Conservation (phyloP, 2,888 invertebrate genomes). For the Ptilodon capucinus region DNA sequence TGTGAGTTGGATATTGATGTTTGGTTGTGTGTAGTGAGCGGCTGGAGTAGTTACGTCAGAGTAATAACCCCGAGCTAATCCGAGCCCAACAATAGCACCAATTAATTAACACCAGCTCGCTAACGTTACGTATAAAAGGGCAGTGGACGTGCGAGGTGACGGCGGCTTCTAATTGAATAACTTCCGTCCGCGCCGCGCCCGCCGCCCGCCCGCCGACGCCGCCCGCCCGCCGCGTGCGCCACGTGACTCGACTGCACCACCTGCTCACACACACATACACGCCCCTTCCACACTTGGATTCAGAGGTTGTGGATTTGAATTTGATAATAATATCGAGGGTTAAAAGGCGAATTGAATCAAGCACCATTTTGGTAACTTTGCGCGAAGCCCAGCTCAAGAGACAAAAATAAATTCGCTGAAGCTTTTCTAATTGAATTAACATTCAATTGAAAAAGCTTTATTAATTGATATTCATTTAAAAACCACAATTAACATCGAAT, state of each 20-base stretch:
- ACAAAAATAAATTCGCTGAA: no score
- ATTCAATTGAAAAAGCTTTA: no score
- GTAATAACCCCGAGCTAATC: neutral
- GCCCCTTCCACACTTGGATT: neutral
- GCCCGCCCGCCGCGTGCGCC: constrained; percentile 3
- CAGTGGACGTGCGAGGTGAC: constrained; percentile 7
- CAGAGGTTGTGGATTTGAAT: neutral
- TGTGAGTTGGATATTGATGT: no score
- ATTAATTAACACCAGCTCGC: constrained; percentile 23
- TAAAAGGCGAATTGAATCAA: no score
- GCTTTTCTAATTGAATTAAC: no score
- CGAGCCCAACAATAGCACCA: constrained; percentile 9
- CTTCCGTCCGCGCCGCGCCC: constrained; percentile 14
- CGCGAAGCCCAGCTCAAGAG: no score
- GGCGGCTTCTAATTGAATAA: constrained; percentile 31
- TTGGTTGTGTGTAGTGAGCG: no score
- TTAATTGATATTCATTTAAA: no score
- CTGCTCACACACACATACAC: neutral
- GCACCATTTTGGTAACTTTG: no score
- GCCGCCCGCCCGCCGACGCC: constrained; percentile 6
- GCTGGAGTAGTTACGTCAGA: no score
- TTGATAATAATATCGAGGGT: no score
- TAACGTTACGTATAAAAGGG: constrained; percentile 17
- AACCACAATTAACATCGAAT: no score
- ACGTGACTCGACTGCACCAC: constrained; percentile 13